phyloP scores from a whole-genome alignment of 2,888 invertebrate species.

The Digitonthophagus gazella region DNA sequence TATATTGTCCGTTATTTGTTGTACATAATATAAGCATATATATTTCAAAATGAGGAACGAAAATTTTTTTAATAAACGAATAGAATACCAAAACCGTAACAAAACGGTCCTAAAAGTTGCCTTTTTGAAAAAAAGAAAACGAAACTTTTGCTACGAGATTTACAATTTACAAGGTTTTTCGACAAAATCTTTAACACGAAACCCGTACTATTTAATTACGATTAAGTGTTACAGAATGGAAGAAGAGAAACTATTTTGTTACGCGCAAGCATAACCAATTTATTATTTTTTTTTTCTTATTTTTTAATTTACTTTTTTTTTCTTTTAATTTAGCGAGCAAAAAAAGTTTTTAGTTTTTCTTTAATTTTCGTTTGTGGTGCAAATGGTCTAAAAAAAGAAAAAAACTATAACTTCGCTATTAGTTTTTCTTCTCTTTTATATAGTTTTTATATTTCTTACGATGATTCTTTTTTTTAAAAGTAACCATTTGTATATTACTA shows the following conservation, averaged over 20 bases:
- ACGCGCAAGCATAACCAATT: background rate
- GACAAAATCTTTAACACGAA: background rate
- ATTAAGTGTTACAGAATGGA: conserved; percentile 20
- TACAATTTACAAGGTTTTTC: conserved; percentile 18
- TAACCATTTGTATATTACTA: conserved; percentile 30
- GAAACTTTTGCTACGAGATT: conserved; percentile 25
- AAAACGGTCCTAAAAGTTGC: conserved; percentile 22
- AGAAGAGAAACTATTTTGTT: background rate
- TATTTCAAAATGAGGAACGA: background rate
- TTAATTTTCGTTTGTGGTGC: conserved; percentile 17
- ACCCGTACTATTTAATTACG: conserved; percentile 1
- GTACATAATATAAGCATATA: conserved; percentile 8
- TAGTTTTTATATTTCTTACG: conserved; percentile 23
- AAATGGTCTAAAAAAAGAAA: conserved; percentile 24
- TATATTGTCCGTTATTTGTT: conserved; percentile 8
- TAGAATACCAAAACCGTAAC: no score
- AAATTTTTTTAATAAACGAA: background rate
- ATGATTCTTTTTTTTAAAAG: conserved; percentile 16
- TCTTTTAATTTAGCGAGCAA: background rate
- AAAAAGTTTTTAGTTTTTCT: conserved; percentile 1
- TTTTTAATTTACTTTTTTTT: background rate
- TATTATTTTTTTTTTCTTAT: conserved; percentile 8
- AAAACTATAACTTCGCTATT: conserved; percentile 5
- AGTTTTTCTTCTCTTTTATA: conserved; percentile 13
- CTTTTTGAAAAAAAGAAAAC: conserved; percentile 7